Percentiles rank a stretch among this genome's conserved stretches.
These are phyloP conservation scores for Andricus grossulariae DNA, from an alignment of 1,140 invertebrate genomes.

Conservation along the genomic window DNA sequence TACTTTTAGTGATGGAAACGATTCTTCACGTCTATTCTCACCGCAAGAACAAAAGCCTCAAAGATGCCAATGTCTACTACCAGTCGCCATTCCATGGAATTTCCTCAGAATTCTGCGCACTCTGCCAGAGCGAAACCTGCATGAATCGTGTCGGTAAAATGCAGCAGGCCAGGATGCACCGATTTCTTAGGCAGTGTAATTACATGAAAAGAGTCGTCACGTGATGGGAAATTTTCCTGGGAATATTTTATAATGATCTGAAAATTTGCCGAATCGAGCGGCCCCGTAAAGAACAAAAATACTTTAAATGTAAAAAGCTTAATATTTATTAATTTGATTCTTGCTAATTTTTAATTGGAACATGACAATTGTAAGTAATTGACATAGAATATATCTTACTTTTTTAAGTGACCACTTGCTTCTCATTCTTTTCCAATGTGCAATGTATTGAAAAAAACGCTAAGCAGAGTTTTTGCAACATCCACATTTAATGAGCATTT, in stretches of 20 bases:
- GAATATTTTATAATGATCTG: neutral
- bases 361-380: too few species aligned
- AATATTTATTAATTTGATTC: too few species aligned
- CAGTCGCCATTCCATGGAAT: constrained; percentile 78
- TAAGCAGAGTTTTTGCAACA: too few species aligned
- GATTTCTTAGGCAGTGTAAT: constrained; percentile 66
- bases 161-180: constrained; percentile 69
- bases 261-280: neutral
- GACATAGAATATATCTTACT: too few species aligned
- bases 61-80: constrained; percentile 75
- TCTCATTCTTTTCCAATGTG: too few species aligned
- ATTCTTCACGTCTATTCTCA: constrained; percentile 77
- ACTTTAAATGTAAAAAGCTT: too few species aligned
- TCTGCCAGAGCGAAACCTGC: constrained; percentile 75
- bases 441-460: too few species aligned
- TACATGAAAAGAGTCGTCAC: constrained; percentile 70
- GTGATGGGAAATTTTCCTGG: constrained; percentile 42
- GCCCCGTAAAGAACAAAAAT: neutral
- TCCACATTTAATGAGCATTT: too few species aligned
- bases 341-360: too few species aligned
- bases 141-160: constrained; percentile 73
- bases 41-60: constrained; percentile 75
- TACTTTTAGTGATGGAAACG: constrained; percentile 65
- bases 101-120: constrained; percentile 78
- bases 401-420: too few species aligned